phyloP scores from a whole-genome alignment of 2,113 vertebrate genomes.

The Sialia sialis region DNA sequence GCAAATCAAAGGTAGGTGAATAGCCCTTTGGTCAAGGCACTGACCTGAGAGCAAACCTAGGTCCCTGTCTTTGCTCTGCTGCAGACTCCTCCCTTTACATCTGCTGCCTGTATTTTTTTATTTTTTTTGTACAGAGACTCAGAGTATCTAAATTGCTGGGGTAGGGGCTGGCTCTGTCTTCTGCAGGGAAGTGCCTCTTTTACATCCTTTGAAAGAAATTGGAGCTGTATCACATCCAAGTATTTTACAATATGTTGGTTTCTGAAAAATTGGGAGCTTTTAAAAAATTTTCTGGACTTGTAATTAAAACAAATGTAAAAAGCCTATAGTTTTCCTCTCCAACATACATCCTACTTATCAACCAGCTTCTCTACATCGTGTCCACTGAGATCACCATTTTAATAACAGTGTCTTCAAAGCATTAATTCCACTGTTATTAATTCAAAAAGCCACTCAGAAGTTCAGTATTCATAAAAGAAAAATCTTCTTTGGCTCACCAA shows the following conservation, averaged over 20 bases:
- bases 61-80: background rate
- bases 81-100: background rate
- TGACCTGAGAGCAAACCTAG: background rate
- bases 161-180: background rate
- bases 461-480: constrained; percentile 54
- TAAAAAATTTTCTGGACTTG: background rate
- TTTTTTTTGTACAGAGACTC: background rate
- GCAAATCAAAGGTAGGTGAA: background rate
- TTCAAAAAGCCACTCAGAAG: constrained; percentile 16
- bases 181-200: background rate
- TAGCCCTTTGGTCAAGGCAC: background rate
- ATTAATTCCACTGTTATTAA: constrained; percentile 37
- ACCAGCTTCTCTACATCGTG: background rate
- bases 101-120: background rate
- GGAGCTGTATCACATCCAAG: background rate
- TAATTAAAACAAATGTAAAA: background rate
- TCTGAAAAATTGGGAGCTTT: background rate
- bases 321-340: background rate
- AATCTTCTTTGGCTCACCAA: constrained; percentile 34
- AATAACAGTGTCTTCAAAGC: constrained; percentile 35
- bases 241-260: background rate
- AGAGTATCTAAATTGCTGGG: background rate
- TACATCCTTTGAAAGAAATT: background rate
- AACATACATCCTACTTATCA: background rate
- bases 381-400: background rate